Evolutionary conservation across 37 sponge, comb jelly and placozoan species (phyloP), one percentile per base, ranked within the genome.

Genomic region (Spongia lamella): DNA sequence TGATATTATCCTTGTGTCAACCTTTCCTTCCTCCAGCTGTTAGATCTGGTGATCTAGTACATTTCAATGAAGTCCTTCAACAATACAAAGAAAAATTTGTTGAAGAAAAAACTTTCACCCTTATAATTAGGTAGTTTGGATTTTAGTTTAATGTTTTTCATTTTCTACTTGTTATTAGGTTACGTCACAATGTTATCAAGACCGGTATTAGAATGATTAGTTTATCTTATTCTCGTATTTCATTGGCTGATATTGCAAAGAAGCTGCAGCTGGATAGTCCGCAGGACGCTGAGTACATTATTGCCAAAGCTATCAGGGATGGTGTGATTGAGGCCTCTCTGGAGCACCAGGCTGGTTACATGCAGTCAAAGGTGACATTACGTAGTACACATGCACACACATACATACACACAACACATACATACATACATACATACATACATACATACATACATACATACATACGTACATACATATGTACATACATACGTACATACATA

Each of bases 151-250:
- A 32, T 61, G 60, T 61, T 32, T 73, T 62, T 73, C 37, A 22
- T 62, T 73, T 35, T 61, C 21, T 63, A n/a, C 64, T 32, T 73
- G 63, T 60, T 60, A 36, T 43, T 5, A 65, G 93, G 20, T 71
- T 96, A 3, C 75, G 93, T 27, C 97, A 96, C 61, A 92, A 96
- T 87, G 98, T 97, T 53, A 97, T 97, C 80, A 97, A 97, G 76
- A 94, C 98, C n/a, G 98, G 98, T 34, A 83, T 91, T 22, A 37
- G 87, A 29, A 85, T 81, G 82, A 88, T 92, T 34, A 63, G 73
- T 54, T 62, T 92, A 60, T 88, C 88, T 14, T 95, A 97, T 77
- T 94, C 94, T 17, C 56, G 92, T 56, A 91, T 97, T 3, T 93
- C 94, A 29, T 71, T 97, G 70, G 79, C 76, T 14, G 98, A 97